Evolutionary conservation across 1,140 invertebrate species (phyloP).

Genomic region (Drosophila elegans): DNA sequence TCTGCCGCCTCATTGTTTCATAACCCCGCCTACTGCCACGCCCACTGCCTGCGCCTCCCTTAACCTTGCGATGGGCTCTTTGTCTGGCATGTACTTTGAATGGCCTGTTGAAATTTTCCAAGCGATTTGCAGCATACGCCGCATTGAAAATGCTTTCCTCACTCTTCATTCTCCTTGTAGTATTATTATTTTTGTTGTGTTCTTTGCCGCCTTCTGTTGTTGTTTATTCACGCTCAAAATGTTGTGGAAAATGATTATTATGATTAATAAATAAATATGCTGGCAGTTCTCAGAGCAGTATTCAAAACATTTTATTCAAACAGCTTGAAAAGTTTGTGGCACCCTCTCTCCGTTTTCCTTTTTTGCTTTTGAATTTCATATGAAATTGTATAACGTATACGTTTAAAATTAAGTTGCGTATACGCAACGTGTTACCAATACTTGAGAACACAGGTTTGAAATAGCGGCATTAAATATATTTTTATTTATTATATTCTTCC

Average conservation of each 20-base stretch:
- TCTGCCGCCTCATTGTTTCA: not conserved
- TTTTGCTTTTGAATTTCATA: conserved; percentile 8
- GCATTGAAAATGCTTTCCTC: conserved; percentile 74
- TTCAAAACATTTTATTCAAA: conserved; percentile 58
- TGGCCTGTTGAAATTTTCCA: conserved; percentile 76
- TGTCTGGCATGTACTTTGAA: conserved; percentile 51
- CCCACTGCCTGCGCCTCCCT: conserved; percentile 1
- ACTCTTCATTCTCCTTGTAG: not conserved
- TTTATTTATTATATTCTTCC: no score
- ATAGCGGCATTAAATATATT: not conserved
- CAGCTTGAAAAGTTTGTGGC: conserved; percentile 51
- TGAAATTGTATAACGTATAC: conserved; percentile 12
- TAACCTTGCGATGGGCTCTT: conserved; percentile 27
- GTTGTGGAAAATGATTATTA: conserved; percentile 79
- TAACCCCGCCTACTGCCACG: not conserved
- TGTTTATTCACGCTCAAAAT: conserved; percentile 75
- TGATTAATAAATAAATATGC: conserved; percentile 82
- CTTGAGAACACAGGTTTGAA: conserved; percentile 2
- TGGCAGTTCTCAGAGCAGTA: conserved; percentile 19
- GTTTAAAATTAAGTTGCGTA: conserved; percentile 59
- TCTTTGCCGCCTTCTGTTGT: conserved; percentile 20
- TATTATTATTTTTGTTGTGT: conserved; percentile 26
- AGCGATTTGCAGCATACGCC: conserved; percentile 79
- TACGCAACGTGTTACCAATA: conserved; percentile 71
- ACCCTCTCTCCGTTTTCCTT: conserved; percentile 20